Conservation (phyloP, 1,140 invertebrate species). For the Drosophila kohkoa region DNA sequence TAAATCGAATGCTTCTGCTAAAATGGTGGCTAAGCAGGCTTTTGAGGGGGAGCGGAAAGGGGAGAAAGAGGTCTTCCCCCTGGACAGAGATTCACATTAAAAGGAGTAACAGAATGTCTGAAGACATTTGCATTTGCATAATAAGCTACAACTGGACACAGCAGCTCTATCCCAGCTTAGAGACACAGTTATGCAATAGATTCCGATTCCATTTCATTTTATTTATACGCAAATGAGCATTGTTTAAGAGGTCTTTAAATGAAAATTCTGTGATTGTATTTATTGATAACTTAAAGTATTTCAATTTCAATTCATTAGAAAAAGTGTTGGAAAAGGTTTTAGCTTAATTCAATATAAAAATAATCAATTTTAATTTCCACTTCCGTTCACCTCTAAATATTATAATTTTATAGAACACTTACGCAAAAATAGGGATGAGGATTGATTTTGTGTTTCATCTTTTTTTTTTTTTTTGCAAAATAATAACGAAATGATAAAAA, state of each 20-base stretch:
- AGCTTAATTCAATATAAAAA: no score
- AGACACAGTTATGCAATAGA: constrained; percentile 13
- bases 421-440: no score
- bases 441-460: no score
- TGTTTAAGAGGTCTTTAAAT: neutral
- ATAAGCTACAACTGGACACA: constrained; percentile 67
- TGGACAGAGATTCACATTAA: constrained; percentile 54
- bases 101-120: constrained; percentile 65
- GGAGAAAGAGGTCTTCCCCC: neutral
- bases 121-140: constrained; percentile 71
- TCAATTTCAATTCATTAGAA: no score
- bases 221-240: constrained; percentile 2
- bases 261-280: neutral
- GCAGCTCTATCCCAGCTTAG: constrained; percentile 55
- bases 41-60: neutral
- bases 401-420: no score
- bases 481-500: no score
- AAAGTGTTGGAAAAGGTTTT: no score
- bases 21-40: neutral
- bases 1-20: constrained; percentile 70
- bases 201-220: neutral
- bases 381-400: no score
- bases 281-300: neutral
- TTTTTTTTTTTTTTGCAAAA: no score
- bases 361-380: no score